Evolutionary conservation across 2,888 invertebrate species (phyloP).

Genomic region (Dexiosoma caninum): DNA sequence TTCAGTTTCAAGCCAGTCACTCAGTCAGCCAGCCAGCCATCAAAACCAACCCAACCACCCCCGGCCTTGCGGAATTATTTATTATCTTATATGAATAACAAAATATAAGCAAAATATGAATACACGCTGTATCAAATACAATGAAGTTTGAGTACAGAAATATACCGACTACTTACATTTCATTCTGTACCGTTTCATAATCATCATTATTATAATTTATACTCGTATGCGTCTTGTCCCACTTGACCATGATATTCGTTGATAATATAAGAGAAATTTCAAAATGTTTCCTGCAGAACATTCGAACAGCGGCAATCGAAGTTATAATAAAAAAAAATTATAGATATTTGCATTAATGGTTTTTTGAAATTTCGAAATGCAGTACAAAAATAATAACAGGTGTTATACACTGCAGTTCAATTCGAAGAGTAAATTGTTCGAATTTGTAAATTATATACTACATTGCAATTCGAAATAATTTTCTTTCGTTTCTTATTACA

Average conservation of each 20-base stretch:
- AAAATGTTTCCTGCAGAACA: neutral
- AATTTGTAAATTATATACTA: too few species aligned
- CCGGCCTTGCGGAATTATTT: constrained; percentile 63
- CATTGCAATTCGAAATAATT: too few species aligned
- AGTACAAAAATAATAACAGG: too few species aligned
- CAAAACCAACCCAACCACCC: constrained; percentile 57
- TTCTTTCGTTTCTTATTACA: too few species aligned
- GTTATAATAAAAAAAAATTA: too few species aligned
- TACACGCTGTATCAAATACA: constrained; percentile 14
- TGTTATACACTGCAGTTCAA: too few species aligned
- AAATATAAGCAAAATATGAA: neutral
- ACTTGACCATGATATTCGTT: neutral
- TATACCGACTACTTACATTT: constrained; percentile 35
- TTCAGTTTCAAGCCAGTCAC: constrained; percentile 58
- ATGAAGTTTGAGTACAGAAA: constrained; percentile 1
- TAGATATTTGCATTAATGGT: too few species aligned
- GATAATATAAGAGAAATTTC: neutral
- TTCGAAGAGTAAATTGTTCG: too few species aligned
- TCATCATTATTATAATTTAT: constrained; percentile 22
- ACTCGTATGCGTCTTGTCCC: neutral
- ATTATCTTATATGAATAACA: constrained; percentile 53
- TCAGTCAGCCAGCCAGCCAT: constrained; percentile 47
- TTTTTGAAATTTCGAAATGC: too few species aligned
- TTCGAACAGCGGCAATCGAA: too few species aligned
- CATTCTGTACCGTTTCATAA: constrained; percentile 24